phyloP scores from a whole-genome alignment of 35 echinoderm and acorn worm genomes.

The Heliocidaris tuberculata region DNA sequence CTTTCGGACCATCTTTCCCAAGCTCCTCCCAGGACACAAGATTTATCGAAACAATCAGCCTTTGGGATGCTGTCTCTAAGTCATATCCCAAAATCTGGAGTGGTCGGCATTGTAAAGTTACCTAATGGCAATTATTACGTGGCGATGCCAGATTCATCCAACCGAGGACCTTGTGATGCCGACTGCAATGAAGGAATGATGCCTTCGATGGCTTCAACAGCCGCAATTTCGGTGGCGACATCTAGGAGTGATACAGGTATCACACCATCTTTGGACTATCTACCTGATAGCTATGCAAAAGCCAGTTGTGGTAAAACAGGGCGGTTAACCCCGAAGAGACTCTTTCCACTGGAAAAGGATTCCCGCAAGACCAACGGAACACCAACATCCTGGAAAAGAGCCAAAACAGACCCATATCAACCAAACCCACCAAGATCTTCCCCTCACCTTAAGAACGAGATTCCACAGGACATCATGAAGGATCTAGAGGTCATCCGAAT shows the following conservation, averaged over 20 bases:
- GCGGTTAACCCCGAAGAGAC: neutral
- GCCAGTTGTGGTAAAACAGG: neutral
- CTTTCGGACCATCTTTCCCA: neutral
- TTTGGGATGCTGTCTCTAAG: neutral
- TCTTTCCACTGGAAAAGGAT: neutral
- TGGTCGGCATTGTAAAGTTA: neutral
- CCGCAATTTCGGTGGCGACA: neutral
- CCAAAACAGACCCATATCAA: neutral
- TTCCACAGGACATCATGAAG: neutral
- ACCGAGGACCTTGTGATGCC: neutral
- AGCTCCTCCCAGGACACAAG: neutral
- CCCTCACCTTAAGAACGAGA: neutral
- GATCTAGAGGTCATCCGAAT: constrained; percentile 18
- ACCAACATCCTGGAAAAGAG: neutral
- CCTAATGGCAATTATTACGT: constrained; percentile 7
- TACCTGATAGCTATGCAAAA: neutral
- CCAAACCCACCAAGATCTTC: neutral
- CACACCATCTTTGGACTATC: neutral
- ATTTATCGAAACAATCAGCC: neutral
- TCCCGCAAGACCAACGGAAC: neutral
- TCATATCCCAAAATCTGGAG: neutral
- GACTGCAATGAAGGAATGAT: neutral
- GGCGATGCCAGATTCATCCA: neutral
- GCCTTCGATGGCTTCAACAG: neutral
- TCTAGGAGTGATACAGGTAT: neutral